Conservation (phyloP, 2,113 vertebrate genomes). For the Erythrolamprus reginae region DNA sequence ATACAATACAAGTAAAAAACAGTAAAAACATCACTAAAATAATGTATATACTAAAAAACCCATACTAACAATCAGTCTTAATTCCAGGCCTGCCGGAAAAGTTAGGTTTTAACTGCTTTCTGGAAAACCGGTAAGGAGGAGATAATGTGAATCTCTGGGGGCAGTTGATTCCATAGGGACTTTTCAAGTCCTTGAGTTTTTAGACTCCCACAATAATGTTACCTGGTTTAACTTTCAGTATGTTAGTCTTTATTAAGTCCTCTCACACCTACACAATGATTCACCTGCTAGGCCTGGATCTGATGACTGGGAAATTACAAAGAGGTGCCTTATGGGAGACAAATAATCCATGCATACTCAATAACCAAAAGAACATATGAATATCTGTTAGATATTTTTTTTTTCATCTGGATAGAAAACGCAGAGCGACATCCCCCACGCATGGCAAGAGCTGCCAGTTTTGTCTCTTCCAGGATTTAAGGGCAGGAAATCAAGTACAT, state of each 20-base stretch:
- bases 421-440: constrained; percentile 58
- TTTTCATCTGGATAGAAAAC: constrained; percentile 64
- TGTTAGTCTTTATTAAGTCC: not conserved
- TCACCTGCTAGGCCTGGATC: not conserved
- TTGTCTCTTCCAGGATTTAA: constrained; percentile 68
- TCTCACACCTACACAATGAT: not conserved
- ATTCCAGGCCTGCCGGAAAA: too few relatives aligned
- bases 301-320: not conserved
- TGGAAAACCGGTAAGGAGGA: too few relatives aligned
- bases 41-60: too few relatives aligned
- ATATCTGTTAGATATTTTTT: constrained; percentile 63
- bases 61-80: too few relatives aligned
- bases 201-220: not conserved
- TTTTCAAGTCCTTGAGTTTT: not conserved
- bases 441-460: constrained; percentile 64
- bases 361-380: constrained; percentile 55
- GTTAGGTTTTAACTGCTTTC: too few relatives aligned
- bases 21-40: too few relatives aligned
- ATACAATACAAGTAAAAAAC: too few relatives aligned
- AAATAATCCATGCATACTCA: constrained; percentile 57
- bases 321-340: constrained; percentile 30
- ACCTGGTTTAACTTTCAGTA: not conserved
- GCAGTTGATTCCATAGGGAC: too few relatives aligned
- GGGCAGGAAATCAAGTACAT: constrained; percentile 70
- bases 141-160: too few relatives aligned